Percentiles rank a stretch among this genome's conserved stretches.
Evolutionary conservation across 2,888 invertebrate genomes (phyloP).

Genomic region (Crocallis elinguaria): DNA sequence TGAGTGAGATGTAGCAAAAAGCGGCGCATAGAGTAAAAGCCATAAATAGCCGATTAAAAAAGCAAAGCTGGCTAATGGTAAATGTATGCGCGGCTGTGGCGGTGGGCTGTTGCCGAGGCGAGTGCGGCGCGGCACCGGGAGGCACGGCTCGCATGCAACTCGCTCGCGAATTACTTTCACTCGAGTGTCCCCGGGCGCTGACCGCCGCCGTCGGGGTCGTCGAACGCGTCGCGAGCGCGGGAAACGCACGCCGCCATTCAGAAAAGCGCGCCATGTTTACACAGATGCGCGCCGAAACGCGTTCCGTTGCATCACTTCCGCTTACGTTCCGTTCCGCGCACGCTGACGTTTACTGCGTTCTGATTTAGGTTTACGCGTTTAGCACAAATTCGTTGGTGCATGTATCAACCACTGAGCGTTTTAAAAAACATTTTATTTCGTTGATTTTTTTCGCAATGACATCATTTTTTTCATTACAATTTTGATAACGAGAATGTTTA

Average conservation of each 20-base stretch:
- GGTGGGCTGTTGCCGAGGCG: constrained; percentile 7
- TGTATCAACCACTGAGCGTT: neutral
- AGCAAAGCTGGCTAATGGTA: constrained; percentile 17
- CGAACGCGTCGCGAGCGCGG: constrained; percentile 73
- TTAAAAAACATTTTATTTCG: neutral
- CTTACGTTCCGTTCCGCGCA: constrained; percentile 75
- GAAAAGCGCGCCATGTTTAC: constrained; percentile 82
- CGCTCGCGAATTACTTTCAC: constrained; percentile 84
- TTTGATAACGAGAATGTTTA: neutral
- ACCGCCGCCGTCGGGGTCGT: constrained; percentile 74
- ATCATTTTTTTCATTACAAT: neutral
- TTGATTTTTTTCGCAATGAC: neutral
- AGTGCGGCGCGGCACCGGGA: constrained; percentile 63
- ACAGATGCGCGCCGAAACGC: constrained; percentile 83
- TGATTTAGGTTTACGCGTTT: constrained; percentile 64
- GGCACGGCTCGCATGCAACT: constrained; percentile 74
- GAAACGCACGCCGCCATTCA: constrained; percentile 79
- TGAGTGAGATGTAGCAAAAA: constrained; percentile 16
- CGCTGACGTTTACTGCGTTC: constrained; percentile 65
- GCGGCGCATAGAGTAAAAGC: constrained; percentile 13
- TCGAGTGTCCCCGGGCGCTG: constrained; percentile 80
- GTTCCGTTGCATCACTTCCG: constrained; percentile 82
- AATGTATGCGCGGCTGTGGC: constrained; percentile 29
- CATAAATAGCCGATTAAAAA: constrained; percentile 37
- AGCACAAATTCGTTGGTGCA: constrained; percentile 21